A percentile compares a stretch with the other conserved stretches of the same genome.
phyloP scores from a whole-genome alignment of 2,888 invertebrate genomes.

The Eustalomyia histrio region DNA sequence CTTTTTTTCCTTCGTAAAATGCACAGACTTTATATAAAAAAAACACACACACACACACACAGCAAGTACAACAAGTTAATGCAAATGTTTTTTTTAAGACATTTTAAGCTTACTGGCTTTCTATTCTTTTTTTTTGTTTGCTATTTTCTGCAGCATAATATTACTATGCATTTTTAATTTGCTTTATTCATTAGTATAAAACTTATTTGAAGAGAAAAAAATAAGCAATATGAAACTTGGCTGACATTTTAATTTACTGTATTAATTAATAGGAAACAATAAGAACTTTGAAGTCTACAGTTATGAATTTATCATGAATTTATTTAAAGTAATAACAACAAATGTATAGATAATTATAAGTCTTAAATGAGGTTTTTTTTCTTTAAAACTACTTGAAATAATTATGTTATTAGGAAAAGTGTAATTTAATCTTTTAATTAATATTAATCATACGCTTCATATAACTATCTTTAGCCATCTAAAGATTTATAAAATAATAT shows the following conservation, averaged over 20 bases:
- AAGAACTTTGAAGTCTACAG: background rate
- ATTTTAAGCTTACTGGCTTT: conserved; percentile 28
- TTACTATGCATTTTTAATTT: background rate
- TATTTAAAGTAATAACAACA: too few species aligned
- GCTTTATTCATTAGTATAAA: background rate
- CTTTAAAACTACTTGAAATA: too few species aligned
- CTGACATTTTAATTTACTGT: background rate
- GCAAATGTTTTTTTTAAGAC: conserved; percentile 54
- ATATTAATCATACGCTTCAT: too few species aligned
- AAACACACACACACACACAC: too few species aligned
- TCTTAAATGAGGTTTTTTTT: too few species aligned
- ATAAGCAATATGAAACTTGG: background rate
- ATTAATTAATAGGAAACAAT: background rate
- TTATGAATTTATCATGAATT: too few species aligned
- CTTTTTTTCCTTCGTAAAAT: background rate
- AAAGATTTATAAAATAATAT: too few species aligned
- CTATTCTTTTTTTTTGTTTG: background rate
- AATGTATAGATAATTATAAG: too few species aligned
- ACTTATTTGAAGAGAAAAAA: background rate
- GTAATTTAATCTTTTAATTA: too few species aligned
- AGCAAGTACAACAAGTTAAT: conserved; percentile 55
- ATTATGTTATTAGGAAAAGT: too few species aligned
- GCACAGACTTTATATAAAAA: background rate
- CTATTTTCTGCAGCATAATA: background rate
- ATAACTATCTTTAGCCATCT: too few species aligned